Conservation (phyloP, 2,797 vertebrate species). For the Chloroceryle inda region DNA sequence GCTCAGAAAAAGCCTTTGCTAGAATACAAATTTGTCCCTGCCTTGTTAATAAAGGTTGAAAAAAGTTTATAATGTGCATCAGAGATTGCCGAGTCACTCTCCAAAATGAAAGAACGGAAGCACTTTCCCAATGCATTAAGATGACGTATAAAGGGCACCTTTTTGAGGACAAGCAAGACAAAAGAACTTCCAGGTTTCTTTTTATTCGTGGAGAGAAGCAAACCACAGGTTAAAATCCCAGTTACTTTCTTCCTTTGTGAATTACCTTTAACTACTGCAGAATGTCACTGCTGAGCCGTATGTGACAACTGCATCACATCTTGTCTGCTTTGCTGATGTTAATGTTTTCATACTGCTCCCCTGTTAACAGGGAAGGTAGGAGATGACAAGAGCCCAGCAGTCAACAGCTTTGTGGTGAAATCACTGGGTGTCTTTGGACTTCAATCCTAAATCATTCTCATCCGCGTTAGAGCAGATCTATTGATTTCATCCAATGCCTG, state of each 20-base stretch:
- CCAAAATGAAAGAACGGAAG: not conserved
- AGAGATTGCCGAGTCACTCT: not conserved
- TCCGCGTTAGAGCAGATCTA: not conserved
- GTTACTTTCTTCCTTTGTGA: not conserved
- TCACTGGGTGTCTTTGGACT: not conserved
- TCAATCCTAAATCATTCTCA: not conserved
- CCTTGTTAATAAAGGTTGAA: not conserved
- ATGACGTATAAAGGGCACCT: not conserved
- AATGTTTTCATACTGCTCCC: not conserved
- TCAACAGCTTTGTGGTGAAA: not conserved
- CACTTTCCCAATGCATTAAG: not conserved
- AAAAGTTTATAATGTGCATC: not conserved
- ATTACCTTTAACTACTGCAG: not conserved
- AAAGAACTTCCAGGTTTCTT: not conserved
- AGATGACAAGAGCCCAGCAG: not conserved
- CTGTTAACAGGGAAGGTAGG: not conserved
- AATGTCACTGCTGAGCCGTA: rapidly evolving
- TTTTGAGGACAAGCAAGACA: not conserved
- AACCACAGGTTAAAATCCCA: rapidly evolving
- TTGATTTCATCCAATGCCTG: not conserved
- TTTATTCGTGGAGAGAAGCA: not conserved
- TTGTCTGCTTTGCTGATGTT: not conserved
- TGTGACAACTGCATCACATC: not conserved
- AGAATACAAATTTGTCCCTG: not conserved
- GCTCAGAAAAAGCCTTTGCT: not conserved